Percentiles rank a stretch among this genome's conserved stretches.
phyloP scores from a whole-genome alignment of 2,888 invertebrate genomes.

The Itoplectis maculator region DNA sequence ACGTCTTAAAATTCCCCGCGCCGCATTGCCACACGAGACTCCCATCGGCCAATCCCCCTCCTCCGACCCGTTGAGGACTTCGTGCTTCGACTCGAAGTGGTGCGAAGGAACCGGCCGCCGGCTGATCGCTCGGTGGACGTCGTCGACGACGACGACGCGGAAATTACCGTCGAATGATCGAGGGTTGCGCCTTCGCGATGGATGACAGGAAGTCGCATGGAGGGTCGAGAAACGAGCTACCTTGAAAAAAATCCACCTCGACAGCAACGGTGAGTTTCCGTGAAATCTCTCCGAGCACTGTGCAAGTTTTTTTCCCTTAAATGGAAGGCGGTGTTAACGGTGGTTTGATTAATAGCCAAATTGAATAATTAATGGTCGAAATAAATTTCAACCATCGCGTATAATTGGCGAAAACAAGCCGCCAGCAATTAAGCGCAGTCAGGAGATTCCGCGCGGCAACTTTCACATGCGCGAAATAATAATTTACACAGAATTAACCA shows the following conservation, averaged over 20 bases:
- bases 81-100: slow-evolving; percentile 44
- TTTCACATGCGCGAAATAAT: not conserved
- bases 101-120: slow-evolving; percentile 47
- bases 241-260: slow-evolving; percentile 34
- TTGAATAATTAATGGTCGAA: not conserved
- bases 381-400: not conserved
- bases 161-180: slow-evolving; percentile 53
- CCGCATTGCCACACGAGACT: slow-evolving; percentile 30
- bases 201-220: slow-evolving; percentile 56
- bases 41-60: too few species aligned
- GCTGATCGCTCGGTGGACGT: slow-evolving; percentile 17
- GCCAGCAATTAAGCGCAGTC: slow-evolving; percentile 11
- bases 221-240: slow-evolving; percentile 28
- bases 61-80: not conserved
- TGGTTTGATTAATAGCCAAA: not conserved
- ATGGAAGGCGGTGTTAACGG: not conserved
- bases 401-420: slow-evolving; percentile 27
- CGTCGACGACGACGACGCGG: slow-evolving; percentile 21
- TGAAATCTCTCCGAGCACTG: not conserved
- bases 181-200: slow-evolving; percentile 54
- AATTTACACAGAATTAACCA: slow-evolving; percentile 26
- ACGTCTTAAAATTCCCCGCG: slow-evolving; percentile 50
- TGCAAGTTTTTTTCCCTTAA: too few species aligned
- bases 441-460: not conserved
- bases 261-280: slow-evolving; percentile 55